A percentile compares a stretch with the other conserved stretches of the same genome.
phyloP scores from a whole-genome alignment of 1,140 invertebrate genomes.

The Drosophila kikkawai region DNA sequence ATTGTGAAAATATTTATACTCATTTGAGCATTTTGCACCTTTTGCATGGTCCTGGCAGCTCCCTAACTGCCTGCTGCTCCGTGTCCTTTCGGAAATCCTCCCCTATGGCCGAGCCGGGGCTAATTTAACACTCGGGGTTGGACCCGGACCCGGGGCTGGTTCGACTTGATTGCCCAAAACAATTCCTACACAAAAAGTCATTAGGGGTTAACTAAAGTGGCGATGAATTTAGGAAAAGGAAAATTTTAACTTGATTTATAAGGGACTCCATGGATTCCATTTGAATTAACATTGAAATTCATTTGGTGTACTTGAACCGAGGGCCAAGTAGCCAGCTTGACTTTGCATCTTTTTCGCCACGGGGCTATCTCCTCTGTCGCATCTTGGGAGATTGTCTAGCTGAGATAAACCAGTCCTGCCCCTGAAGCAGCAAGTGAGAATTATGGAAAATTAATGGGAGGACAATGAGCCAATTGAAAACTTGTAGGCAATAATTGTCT shows the following conservation, averaged over 20 bases:
- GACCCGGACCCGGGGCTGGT: conserved; percentile 35
- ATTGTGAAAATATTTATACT: conserved; percentile 84
- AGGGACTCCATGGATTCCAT: conserved; percentile 71
- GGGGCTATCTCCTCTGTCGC: conserved; percentile 33
- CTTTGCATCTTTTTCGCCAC: conserved; percentile 62
- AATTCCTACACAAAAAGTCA: conserved; percentile 78
- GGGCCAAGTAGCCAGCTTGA: conserved; percentile 61
- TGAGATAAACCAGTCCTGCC: conserved; percentile 58
- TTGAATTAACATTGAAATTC: conserved; percentile 83
- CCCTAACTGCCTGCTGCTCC: conserved; percentile 8
- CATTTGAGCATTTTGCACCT: conserved; percentile 83
- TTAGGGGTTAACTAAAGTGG: conserved; percentile 84
- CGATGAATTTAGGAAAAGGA: conserved; percentile 74
- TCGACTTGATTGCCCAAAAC: conserved; percentile 78
- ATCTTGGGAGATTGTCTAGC: conserved; percentile 70
- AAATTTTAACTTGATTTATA: conserved; percentile 81
- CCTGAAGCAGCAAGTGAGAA: conserved; percentile 40
- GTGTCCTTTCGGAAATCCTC: conserved; percentile 39
- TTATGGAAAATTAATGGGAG: conserved; percentile 69
- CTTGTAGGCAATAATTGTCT: conserved; percentile 29
- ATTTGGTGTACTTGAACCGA: conserved; percentile 63
- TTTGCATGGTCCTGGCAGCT: conserved; percentile 55
- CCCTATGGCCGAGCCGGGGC: conserved; percentile 33
- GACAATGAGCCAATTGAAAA: conserved; percentile 67
- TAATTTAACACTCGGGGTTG: conserved; percentile 71